Percentiles rank a stretch among this genome's conserved stretches.
phyloP scores from a whole-genome alignment of 2,888 invertebrate species.

The Catocala fraxini region DNA sequence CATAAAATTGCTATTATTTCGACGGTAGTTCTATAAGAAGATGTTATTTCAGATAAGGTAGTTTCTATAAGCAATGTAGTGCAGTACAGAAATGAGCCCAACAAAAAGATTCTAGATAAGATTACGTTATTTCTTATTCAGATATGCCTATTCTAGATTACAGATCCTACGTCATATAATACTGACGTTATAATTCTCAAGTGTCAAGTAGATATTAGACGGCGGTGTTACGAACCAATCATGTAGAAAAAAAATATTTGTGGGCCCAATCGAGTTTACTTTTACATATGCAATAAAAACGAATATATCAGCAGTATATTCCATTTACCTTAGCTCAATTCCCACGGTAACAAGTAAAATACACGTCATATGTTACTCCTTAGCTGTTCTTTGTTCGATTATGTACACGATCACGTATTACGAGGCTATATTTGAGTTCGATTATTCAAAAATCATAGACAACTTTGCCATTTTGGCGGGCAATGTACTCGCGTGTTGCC shows the following conservation, averaged over 20 bases:
- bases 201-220: neutral
- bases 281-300: constrained; percentile 26
- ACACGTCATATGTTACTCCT: neutral
- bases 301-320: constrained; percentile 21
- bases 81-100: neutral
- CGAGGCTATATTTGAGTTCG: no score
- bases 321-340: neutral
- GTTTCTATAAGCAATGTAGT: neutral
- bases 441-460: no score
- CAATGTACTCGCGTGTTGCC: constrained; percentile 25
- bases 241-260: constrained; percentile 24
- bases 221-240: constrained; percentile 17
- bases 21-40: neutral
- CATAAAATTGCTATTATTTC: neutral
- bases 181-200: neutral
- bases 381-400: no score
- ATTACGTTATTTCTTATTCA: neutral
- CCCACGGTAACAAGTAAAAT: neutral
- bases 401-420: no score
- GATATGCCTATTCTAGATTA: neutral
- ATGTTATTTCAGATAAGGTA: neutral
- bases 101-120: constrained; percentile 4
- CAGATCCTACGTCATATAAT: neutral
- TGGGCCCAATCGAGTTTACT: constrained; percentile 29
- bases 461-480: constrained; percentile 21